phyloP scores from a whole-genome alignment of 1,140 invertebrate species.

The Teleopsis dalmanni region DNA sequence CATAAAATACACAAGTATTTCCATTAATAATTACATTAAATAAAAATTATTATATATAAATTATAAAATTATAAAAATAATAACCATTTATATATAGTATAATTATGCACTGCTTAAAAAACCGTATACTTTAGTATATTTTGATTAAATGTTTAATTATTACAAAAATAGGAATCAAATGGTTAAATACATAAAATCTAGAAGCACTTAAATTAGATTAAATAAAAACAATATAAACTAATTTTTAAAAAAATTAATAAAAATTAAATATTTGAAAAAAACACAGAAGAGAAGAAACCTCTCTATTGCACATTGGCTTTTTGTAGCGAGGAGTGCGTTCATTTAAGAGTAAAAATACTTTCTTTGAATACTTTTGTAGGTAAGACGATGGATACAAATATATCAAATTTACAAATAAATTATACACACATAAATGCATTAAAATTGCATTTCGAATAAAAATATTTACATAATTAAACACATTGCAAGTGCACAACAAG shows the following conservation, averaged over 20 bases:
- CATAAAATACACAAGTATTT: no score
- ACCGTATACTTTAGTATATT: constrained; percentile 4
- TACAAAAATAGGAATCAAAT: background rate
- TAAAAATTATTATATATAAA: no score
- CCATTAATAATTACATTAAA: no score
- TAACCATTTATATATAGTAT: no score
- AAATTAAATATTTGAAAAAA: background rate
- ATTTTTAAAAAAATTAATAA: background rate
- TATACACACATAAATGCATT: background rate
- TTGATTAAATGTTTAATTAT: background rate
- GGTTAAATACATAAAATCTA: no score
- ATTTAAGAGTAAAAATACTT: background rate
- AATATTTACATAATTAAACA: no score
- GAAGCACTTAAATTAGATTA: background rate
- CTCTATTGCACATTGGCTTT: background rate
- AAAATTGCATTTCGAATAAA: no score
- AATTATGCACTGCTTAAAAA: no score
- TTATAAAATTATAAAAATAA: no score
- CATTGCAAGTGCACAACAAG: constrained; percentile 1
- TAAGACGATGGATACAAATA: constrained; percentile 7
- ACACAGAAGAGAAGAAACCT: no score
- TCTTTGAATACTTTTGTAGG: constrained; percentile 12
- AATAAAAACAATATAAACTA: constrained; percentile 1
- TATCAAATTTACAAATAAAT: constrained; percentile 4
- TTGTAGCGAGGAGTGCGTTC: background rate